Evolutionary conservation across 2,797 vertebrate genomes (phyloP), one percentile per base, ranked within the genome.

Genomic region (Cercopithecus mitis): DNA sequence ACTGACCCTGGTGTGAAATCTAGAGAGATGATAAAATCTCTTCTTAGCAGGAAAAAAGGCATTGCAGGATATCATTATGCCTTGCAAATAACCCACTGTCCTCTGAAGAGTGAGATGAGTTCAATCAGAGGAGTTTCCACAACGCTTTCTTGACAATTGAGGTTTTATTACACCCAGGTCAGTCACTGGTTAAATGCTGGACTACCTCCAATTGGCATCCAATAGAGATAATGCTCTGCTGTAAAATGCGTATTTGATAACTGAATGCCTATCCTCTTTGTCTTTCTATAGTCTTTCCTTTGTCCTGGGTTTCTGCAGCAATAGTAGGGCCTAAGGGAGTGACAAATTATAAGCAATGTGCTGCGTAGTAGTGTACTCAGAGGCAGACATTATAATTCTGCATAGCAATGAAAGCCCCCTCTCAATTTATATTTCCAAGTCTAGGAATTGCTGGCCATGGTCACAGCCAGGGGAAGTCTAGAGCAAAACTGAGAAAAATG

Each of bases 21-120:
- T 95, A 82, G 80, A 89, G 95, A 93, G 70, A 95, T 82, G 82
- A 97, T 96, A 95, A 93, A 96, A 97, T 97, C 58, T 88, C 94
- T 95, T 92, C 61, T 12, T 92, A 95, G 45, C 41, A 96, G 57
- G 4, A 67, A 96, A 92, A 24, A 39, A 47, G 82, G 88, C 67
- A 47, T 41, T 83, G 36, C 52, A 95, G 73, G 36, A 52, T 92
- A 91, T 77, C 64, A 85, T 96, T 90, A 43, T 27, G 81, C 92
- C 75, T 96, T 88, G 55, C 75, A 96, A 98, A 91, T 0, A 89
- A 73, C 19, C 22, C 85, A 73, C 24, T 33, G 17, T 72, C 36
- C 33, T 96, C 79, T 82, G 75, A 95, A 94, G 41, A 97, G 45
- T 1, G 11, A 92, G 86, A 79, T 77, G 73, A 91, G 61, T 89